Base-by-base conservation (phyloP, 2,113 vertebrate genomes). In the Ancistrus triradiatus region DNA sequence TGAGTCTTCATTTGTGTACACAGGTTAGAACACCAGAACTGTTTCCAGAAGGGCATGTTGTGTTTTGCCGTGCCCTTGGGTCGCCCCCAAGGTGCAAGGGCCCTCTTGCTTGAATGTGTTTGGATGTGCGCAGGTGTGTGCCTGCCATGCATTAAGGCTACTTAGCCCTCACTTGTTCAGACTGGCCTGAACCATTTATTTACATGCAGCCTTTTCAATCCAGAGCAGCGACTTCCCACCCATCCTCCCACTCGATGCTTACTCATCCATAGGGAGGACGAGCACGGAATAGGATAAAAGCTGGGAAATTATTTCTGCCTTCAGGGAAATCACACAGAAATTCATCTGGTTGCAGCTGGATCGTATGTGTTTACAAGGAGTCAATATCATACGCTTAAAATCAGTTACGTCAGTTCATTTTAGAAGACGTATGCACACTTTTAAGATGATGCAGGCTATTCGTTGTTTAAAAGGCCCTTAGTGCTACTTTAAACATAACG, bases 171-270 rank as follows among this genome's bases (percentile, higher is more conserved):
- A 79, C 88, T 42, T 88, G 88, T 87, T 43, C 8, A 68, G 73
- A 86, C 87, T 83, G 69, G 87, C 80, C 81, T 69, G 0, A 67
- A 35, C 59, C 74, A 78, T 77, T 59, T 84, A 84, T 88, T 89
- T 89, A 85, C 81, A 86, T 85, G 72, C 68, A 82, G 52, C 68
- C 68, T 79, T 84, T 81, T 80, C 66, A 80, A 62, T 72, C 40
- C 18, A 63, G 63, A 65, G 22, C 28, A 28, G 59, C 46, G 0
- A 43, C 77, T 82, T 85, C 81, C 80, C 84, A 85, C 82, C 84
- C 80, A 77, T 71, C 48, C 68, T 50, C 73, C 60, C 53, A 67
- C 63, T 46, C 55, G 50, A 42, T 63, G 42, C 69, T 80, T 73
- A 74, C 70, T 76, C 79, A 76, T 72, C 74, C 10, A 66, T 56